Evolutionary conservation across 2,113 vertebrate genomes (phyloP).

Genomic region (Chaetorhynchus papuensis): DNA sequence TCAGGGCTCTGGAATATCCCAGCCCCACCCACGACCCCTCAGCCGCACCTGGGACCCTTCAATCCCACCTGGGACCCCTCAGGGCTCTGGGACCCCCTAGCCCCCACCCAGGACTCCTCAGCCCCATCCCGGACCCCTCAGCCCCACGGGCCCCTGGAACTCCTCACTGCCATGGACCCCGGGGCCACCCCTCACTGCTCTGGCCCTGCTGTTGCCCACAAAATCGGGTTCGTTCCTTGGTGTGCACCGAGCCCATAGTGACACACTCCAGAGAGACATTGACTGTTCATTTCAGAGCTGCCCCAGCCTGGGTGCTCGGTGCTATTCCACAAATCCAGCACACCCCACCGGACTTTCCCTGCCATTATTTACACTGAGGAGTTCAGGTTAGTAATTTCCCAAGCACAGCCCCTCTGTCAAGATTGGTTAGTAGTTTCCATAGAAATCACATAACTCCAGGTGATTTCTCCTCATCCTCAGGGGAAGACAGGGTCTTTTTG

Average conservation of each 20-base stretch:
- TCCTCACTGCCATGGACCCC: neutral
- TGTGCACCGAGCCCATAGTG: rapidly evolving
- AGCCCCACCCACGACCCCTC: neutral
- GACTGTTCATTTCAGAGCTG: neutral
- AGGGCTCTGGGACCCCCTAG: neutral
- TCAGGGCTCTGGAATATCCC: no score
- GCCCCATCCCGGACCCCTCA: neutral
- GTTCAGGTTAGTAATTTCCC: neutral
- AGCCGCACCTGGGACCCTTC: neutral
- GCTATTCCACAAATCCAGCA: neutral
- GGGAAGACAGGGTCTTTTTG: neutral
- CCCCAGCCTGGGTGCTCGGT: neutral
- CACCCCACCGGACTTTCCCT: rapidly evolving
- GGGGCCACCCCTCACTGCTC: neutral
- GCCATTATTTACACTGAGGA: neutral
- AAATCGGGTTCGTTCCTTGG: rapidly evolving
- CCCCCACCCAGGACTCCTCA: neutral
- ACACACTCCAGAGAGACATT: rapidly evolving
- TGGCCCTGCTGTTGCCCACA: neutral
- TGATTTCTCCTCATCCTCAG: neutral
- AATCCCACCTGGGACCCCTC: neutral
- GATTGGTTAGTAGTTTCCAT: neutral
- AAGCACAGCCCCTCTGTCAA: neutral
- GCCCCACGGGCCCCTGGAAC: neutral
- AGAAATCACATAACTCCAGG: neutral